These are phyloP conservation scores for Spodoptera exigua DNA, from an alignment of 2,888 invertebrate species.

Conservation along the genomic window DNA sequence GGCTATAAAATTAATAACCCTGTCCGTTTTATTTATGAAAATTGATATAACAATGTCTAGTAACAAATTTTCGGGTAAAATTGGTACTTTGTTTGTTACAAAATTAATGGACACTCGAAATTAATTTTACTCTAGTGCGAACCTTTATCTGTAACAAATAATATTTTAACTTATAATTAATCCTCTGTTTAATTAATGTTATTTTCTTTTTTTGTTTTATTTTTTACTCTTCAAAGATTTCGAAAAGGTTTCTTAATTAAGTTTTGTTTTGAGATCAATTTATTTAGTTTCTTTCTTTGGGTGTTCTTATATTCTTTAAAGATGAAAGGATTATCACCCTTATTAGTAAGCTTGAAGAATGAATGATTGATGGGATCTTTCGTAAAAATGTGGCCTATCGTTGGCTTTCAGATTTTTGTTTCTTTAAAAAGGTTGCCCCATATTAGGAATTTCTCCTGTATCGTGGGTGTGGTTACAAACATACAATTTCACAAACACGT, in stretches of 20 bases:
- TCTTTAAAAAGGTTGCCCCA: too few species aligned
- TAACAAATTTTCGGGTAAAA: conserved; percentile 64
- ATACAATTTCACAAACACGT: too few species aligned
- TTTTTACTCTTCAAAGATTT: conserved; percentile 3
- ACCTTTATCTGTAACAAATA: conserved; percentile 62
- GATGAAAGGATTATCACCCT: conserved; percentile 9
- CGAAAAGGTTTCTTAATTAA: conserved; percentile 19
- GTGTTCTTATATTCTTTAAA: not conserved
- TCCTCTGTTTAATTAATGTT: conserved; percentile 47
- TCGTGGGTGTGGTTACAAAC: too few species aligned
- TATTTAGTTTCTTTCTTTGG: not conserved
- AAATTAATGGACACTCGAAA: conserved; percentile 73
- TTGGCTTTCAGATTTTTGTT: too few species aligned
- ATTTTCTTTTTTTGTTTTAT: conserved; percentile 28
- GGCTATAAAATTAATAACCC: conserved; percentile 51
- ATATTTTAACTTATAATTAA: conserved; percentile 64
- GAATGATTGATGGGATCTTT: conserved; percentile 11
- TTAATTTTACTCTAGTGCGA: conserved; percentile 67
- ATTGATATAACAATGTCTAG: conserved; percentile 54
- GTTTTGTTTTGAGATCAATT: conserved; percentile 14
- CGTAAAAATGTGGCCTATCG: too few species aligned
- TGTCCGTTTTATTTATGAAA: conserved; percentile 55
- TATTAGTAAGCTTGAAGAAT: conserved; percentile 11
- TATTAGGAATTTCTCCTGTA: too few species aligned
- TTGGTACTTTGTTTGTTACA: conserved; percentile 67